Evolutionary conservation across 2,113 vertebrate genomes (phyloP).

Genomic region (Neodontobutis hainanensis): DNA sequence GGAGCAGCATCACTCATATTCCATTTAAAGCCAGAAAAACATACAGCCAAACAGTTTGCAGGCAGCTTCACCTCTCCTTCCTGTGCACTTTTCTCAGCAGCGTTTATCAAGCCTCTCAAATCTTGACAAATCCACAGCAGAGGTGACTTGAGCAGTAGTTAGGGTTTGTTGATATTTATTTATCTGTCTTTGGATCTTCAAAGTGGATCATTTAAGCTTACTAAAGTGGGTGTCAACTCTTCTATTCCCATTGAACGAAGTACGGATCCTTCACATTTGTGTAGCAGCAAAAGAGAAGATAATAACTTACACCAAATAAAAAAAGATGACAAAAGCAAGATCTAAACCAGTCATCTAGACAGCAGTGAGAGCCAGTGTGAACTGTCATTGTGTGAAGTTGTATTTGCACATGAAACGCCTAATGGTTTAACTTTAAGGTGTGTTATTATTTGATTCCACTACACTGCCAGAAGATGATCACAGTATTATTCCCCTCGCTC

Average conservation of each 20-base stretch:
- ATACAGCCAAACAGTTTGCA: slow-evolving; percentile 6
- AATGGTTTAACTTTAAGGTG: slow-evolving; percentile 68
- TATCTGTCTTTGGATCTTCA: slow-evolving; percentile 67
- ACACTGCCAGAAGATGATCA: slow-evolving; percentile 72
- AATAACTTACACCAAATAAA: slow-evolving; percentile 62
- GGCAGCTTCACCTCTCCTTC: slow-evolving; percentile 1
- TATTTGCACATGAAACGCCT: slow-evolving; percentile 78
- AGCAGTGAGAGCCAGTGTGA: slow-evolving; percentile 40
- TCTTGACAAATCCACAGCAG: slow-evolving; percentile 27
- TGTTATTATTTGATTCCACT: slow-evolving; percentile 73
- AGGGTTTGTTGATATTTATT: slow-evolving; percentile 71
- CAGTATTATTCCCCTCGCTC: slow-evolving; percentile 58
- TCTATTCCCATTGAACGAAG: slow-evolving; percentile 61
- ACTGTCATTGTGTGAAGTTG: slow-evolving; percentile 75
- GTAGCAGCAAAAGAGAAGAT: slow-evolving; percentile 60
- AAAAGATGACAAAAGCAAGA: slow-evolving; percentile 53
- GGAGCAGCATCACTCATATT: neutral
- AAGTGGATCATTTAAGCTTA: slow-evolving; percentile 68
- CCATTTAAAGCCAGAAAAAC: slow-evolving; percentile 23
- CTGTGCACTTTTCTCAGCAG: neutral
- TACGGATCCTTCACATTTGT: slow-evolving; percentile 54
- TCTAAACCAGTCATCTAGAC: slow-evolving; percentile 53
- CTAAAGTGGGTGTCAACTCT: slow-evolving; percentile 70
- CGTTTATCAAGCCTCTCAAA: slow-evolving; percentile 30
- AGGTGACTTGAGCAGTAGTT: slow-evolving; percentile 38